Conservation (phyloP, 1,140 invertebrate species). For the Drosophila mojavensis region DNA sequence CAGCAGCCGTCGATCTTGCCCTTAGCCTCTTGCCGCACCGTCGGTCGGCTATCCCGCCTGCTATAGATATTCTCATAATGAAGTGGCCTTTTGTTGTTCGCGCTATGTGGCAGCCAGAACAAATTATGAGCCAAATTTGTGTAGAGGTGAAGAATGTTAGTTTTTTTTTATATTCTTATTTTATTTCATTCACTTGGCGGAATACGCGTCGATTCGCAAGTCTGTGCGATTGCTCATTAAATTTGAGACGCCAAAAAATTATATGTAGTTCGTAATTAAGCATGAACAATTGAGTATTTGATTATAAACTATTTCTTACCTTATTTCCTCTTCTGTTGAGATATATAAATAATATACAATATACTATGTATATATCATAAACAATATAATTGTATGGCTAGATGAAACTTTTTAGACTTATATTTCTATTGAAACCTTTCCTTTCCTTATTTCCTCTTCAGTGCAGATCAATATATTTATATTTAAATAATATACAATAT, state of each 20-base stretch:
- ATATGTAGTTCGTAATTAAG: not conserved
- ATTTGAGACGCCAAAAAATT: conserved; percentile 29
- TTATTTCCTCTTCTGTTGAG: not conserved
- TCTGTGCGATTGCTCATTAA: conserved; percentile 26
- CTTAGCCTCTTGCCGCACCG: not conserved
- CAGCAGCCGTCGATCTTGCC: conserved; percentile 36
- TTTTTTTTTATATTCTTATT: not conserved
- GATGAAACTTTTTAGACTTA: too few relatives aligned
- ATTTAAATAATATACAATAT: too few relatives aligned
- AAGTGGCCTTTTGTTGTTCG: conserved; percentile 44
- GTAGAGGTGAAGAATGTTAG: conserved; percentile 25
- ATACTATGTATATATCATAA: too few relatives aligned
- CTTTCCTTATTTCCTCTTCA: too few relatives aligned
- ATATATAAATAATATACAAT: too few relatives aligned
- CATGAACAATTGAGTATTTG: not conserved
- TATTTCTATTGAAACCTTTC: too few relatives aligned
- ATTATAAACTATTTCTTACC: not conserved
- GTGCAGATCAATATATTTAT: too few relatives aligned
- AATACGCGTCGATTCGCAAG: not conserved
- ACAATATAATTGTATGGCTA: too few relatives aligned
- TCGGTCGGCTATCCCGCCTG: conserved; percentile 2
- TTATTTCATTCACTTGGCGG: conserved; percentile 1
- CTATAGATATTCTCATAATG: conserved; percentile 50
- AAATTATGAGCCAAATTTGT: conserved; percentile 68
- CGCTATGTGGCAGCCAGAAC: conserved; percentile 49